Percentiles rank a stretch among this genome's conserved stretches.
Conservation (phyloP, 2,113 vertebrate genomes). For the Neotoma lepida region DNA sequence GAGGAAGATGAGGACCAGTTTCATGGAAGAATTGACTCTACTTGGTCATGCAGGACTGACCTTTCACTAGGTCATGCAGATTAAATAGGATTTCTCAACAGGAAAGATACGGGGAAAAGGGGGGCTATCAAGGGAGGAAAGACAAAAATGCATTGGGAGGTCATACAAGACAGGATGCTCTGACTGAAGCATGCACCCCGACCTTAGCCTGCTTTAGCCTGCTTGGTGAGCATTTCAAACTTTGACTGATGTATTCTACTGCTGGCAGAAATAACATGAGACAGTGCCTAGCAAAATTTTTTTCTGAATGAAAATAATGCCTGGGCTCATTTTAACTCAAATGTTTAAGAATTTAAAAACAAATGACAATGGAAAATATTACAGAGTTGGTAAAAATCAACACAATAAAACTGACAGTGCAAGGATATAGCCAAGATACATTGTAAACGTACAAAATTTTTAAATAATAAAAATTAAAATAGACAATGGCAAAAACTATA, state of each 20-base stretch:
- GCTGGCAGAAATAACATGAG: conserved; percentile 31
- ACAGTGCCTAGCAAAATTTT: conserved; percentile 21
- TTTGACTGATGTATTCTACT: not conserved
- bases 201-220: not conserved
- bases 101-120: not conserved
- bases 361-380: not conserved
- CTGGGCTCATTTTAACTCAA: conserved; percentile 33
- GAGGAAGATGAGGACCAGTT: conserved; percentile 41
- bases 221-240: not conserved
- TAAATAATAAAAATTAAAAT: not conserved
- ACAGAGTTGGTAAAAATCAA: conserved; percentile 34
- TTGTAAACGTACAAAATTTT: not conserved
- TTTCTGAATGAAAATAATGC: not conserved
- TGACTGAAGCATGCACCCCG: not conserved
- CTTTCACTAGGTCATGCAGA: conserved; percentile 42
- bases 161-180: not conserved
- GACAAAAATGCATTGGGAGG: not conserved
- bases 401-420: conserved; percentile 25
- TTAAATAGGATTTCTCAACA: conserved; percentile 52
- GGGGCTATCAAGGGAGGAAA: conserved; percentile 7
- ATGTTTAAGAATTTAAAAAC: not conserved
- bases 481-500: conserved; percentile 1
- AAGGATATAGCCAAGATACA: not conserved
- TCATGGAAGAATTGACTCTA: conserved; percentile 6
- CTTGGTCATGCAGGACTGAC: not conserved